Evolutionary conservation across 2,113 vertebrate genomes (phyloP).

Genomic region (Tinamus guttatus): DNA sequence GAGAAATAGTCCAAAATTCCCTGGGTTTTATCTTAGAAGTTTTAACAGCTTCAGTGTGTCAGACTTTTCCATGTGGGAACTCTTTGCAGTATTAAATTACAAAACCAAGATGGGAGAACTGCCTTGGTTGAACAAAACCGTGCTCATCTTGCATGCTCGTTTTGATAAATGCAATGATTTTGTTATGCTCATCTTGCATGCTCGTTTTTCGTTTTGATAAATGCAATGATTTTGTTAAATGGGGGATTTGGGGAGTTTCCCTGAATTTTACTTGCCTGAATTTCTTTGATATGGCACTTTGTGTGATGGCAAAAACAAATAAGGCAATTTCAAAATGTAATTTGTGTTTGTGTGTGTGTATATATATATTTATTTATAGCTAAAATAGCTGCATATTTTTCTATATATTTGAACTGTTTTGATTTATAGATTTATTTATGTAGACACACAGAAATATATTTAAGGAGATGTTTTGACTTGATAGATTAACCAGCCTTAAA

Average conservation of each 20-base stretch:
- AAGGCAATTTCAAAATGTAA: neutral
- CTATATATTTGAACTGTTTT: neutral
- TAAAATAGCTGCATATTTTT: neutral
- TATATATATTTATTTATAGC: neutral
- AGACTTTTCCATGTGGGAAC: neutral
- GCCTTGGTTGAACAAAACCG: neutral
- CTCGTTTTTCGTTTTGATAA: accelerated
- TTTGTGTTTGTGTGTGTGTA: too few species aligned
- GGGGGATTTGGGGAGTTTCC: neutral
- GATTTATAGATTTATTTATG: neutral
- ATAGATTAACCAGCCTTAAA: neutral
- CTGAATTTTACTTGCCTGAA: neutral
- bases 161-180: neutral
- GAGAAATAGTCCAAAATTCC: neutral
- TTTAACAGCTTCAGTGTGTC: neutral
- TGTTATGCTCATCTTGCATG: accelerated
- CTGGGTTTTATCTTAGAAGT: neutral
- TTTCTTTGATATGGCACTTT: neutral
- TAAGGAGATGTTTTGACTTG: neutral
- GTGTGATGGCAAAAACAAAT: neutral
- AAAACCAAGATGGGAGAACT: neutral
- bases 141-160: accelerated
- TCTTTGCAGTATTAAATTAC: accelerated
- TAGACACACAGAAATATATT: neutral
- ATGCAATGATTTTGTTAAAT: neutral